These are phyloP conservation scores for Ylistrum balloti DNA, from an alignment of 1,140 invertebrate species.

Conservation along the genomic window DNA sequence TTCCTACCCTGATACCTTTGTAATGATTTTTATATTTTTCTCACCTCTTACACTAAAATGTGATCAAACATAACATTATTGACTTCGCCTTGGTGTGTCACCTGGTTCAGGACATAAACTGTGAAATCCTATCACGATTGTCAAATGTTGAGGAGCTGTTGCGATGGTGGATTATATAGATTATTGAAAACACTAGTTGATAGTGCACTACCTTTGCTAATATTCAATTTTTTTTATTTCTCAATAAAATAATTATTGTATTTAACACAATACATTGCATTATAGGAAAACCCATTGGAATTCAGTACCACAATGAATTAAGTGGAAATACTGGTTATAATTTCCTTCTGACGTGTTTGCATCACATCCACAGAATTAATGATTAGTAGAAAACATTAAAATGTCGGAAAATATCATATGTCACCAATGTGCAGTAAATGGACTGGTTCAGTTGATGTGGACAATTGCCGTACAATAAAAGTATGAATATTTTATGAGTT, in stretches of 20 bases:
- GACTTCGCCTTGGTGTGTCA: too few relatives aligned
- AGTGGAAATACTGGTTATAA: background rate
- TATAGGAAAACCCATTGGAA: background rate
- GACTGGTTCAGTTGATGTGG: background rate
- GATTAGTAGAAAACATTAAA: background rate
- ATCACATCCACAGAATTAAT: background rate
- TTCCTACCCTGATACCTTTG: too few relatives aligned
- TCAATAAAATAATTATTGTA: background rate
- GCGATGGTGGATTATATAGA: too few relatives aligned
- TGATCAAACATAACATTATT: too few relatives aligned
- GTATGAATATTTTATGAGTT: conserved; percentile 5
- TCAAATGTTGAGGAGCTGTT: too few relatives aligned
- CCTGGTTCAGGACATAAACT: too few relatives aligned
- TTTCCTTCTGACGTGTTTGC: background rate
- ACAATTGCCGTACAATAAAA: background rate
- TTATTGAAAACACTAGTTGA: too few relatives aligned
- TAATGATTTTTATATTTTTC: too few relatives aligned
- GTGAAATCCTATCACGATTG: too few relatives aligned
- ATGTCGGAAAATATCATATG: background rate
- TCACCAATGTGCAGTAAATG: background rate
- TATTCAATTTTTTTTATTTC: background rate
- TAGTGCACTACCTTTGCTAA: too few relatives aligned
- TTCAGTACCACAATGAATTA: background rate
- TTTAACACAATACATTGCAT: background rate
- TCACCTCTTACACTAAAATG: too few relatives aligned